phyloP scores from a whole-genome alignment of 35 echinoderm and acorn worm species.

The Acanthaster planci region DNA sequence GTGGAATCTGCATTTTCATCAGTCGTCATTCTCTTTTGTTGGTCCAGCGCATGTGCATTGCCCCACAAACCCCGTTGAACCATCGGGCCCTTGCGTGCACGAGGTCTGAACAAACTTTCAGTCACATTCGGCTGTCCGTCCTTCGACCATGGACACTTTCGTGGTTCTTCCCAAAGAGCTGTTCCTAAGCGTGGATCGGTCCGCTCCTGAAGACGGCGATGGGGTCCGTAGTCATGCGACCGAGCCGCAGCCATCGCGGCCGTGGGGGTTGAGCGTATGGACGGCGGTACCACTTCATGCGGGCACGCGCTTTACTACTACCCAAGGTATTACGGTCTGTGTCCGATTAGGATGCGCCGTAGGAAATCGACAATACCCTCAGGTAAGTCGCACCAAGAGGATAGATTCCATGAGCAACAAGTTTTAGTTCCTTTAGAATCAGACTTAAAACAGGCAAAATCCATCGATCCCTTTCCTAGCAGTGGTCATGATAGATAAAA shows the following conservation, averaged over 20 bases:
- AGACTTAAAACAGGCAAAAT: not conserved
- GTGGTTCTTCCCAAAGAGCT: not conserved
- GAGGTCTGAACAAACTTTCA: not conserved
- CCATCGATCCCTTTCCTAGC: not conserved
- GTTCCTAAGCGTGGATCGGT: not conserved
- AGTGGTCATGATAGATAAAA: not conserved
- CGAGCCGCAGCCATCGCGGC: not conserved
- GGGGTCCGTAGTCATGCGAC: not conserved
- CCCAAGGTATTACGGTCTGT: not conserved
- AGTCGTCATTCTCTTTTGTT: too few relatives aligned
- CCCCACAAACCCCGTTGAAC: too few relatives aligned
- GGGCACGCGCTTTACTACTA: not conserved
- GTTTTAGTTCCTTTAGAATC: not conserved
- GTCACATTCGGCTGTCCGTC: not conserved
- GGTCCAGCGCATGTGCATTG: too few relatives aligned
- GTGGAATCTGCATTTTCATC: too few relatives aligned
- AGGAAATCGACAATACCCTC: not conserved
- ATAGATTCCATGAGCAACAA: not conserved
- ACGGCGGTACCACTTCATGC: not conserved
- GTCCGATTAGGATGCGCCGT: not conserved
- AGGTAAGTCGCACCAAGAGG: not conserved
- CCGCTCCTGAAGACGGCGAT: not conserved
- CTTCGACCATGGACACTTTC: not conserved
- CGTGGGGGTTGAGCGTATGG: conserved; percentile 11
- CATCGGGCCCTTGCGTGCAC: not conserved